phyloP scores from a whole-genome alignment of 1,140 invertebrate genomes.

The Camponotus floridanus region DNA sequence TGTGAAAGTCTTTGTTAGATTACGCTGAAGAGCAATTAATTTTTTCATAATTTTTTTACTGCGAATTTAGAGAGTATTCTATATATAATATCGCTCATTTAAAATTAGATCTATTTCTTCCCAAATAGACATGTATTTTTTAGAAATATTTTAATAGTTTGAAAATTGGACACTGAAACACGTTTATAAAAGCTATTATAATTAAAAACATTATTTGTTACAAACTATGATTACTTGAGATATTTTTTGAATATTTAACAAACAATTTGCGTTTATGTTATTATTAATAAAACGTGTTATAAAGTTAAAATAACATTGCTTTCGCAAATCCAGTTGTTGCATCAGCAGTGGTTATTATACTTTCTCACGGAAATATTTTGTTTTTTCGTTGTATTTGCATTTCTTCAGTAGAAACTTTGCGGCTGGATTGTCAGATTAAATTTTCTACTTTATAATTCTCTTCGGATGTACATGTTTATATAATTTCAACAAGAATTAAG shows the following conservation, averaged over 20 bases:
- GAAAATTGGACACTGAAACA: not conserved
- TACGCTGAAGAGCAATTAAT: not conserved
- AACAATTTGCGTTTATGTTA: not conserved
- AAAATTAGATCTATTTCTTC: not conserved
- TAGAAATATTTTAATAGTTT: not conserved
- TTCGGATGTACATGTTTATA: not conserved
- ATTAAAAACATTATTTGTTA: not conserved
- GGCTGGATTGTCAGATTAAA: slow-evolving; percentile 59
- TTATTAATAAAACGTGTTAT: not conserved
- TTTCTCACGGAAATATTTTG: not conserved
- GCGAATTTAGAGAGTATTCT: not conserved
- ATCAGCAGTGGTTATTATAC: not conserved
- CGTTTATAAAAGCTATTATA: not conserved
- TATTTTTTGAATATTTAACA: not conserved
- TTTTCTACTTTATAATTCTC: slow-evolving; percentile 51
- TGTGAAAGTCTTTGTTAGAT: not conserved
- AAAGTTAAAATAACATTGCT: not conserved
- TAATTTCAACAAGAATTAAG: slow-evolving; percentile 37
- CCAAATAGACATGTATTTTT: not conserved
- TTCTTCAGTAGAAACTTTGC: slow-evolving; percentile 28
- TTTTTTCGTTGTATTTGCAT: not conserved
- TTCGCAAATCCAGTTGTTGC: not conserved
- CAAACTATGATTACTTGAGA: not conserved
- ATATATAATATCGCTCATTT: not conserved
- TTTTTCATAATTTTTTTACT: not conserved